Conservation (phyloP, 2,797 vertebrate genomes). For the Tapirus indicus region DNA sequence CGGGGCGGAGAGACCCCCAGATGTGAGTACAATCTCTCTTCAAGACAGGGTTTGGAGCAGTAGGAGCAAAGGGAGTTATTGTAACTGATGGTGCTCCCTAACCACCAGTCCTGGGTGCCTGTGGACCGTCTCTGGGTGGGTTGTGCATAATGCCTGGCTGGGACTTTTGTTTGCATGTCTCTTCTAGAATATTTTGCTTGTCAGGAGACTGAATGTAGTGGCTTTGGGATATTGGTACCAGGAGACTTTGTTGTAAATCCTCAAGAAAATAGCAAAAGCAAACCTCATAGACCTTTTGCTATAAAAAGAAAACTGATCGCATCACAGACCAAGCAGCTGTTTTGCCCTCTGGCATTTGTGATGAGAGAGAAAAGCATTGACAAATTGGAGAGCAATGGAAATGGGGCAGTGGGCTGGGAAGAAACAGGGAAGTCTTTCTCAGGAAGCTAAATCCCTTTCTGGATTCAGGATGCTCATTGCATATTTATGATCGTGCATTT, state of each 20-base stretch:
- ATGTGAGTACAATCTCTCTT: slow-evolving; percentile 71
- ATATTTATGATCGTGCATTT: background rate
- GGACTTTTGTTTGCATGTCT: slow-evolving; percentile 60
- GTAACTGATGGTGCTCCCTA: background rate
- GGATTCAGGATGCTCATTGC: background rate
- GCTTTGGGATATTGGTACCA: slow-evolving; percentile 22
- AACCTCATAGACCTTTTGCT: slow-evolving; percentile 10
- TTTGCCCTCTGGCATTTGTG: background rate
- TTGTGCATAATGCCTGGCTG: background rate
- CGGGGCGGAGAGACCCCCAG: background rate
- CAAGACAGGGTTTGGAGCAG: background rate
- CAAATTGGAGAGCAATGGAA: background rate
- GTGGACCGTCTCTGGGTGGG: background rate
- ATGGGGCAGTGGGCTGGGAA: background rate
- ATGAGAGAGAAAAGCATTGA: background rate
- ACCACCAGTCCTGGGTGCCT: background rate
- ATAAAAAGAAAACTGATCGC: slow-evolving; percentile 21
- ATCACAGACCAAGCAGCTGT: background rate
- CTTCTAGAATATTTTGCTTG: slow-evolving; percentile 48
- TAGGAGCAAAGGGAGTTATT: background rate
- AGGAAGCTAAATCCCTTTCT: background rate
- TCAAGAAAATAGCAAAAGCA: slow-evolving; percentile 60
- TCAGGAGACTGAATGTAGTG: slow-evolving; percentile 29
- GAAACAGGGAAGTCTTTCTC: background rate
- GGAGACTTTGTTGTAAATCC: slow-evolving; percentile 43